Base-by-base conservation (phyloP, 2,113 vertebrate species). In the Anser brachyrhynchus region DNA sequence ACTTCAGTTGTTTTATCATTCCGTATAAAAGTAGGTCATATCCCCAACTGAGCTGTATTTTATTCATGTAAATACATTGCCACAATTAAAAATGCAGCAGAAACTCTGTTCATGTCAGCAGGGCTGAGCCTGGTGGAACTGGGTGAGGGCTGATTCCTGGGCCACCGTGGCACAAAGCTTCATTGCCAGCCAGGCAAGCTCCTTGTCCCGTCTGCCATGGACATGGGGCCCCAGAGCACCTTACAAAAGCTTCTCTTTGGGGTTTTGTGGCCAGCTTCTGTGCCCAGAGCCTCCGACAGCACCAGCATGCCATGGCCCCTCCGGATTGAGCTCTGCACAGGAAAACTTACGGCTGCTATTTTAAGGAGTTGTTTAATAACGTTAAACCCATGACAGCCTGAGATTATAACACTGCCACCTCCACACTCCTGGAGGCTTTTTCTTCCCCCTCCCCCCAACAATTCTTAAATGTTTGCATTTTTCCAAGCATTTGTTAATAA, bases 41-140 rank as follows among this genome's bases (percentile, higher is more conserved):
- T 86, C 87, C 90, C 92, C 93, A 84, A 33, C 65, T 37, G 94
- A 84, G 93, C 61, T 28, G 82, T 96, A 87, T 93, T 97, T 95
- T 96, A 96, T 96, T 96, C 92, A 96, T 94, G 89, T 62, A 95
- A 95, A 95, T 92, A 90, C 82, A 87, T 92, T 93, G 92, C 73
- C 83, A 55, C 90, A 93, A 96, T 97, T 97, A 97, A 96, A 97
- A 97, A 97, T 97, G 96, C 92, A 96, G 74, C 67, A 75, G 83
- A 90, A 93, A 22, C 65, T 11, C 23, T 11, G 11, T 75, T 89
- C 37, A 3, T 29, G 31, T 75, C 84, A 90, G 12, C 61, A 74
- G 77, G 78, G 41, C 78, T 49, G 81, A 90, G 89, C 20, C 41
- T 14, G 37, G 35, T 43, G 67, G 55, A 92, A 54, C 7, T 70